Conservation (phyloP, 1,140 invertebrate species). For the Leucophenga varia region DNA sequence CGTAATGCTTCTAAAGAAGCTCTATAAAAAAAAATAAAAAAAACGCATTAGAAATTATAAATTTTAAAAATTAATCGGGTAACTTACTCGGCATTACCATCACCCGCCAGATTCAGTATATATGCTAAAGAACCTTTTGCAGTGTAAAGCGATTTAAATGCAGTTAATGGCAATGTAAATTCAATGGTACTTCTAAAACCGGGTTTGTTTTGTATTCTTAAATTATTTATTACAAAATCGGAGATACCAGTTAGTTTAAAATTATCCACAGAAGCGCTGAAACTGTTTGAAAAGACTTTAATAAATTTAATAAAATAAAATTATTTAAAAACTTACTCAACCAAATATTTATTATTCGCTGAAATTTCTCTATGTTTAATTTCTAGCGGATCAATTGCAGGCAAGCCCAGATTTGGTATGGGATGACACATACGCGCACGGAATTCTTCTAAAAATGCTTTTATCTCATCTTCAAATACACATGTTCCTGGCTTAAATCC, state of each 20-base stretch:
- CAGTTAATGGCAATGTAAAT: slow-evolving; percentile 33
- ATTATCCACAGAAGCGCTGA: slow-evolving; percentile 36
- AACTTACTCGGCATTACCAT: slow-evolving; percentile 44
- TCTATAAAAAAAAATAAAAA: slow-evolving; percentile 15
- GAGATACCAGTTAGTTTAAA: slow-evolving; percentile 39
- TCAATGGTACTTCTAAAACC: slow-evolving; percentile 22
- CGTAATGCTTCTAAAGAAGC: slow-evolving; percentile 21
- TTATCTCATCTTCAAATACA: slow-evolving; percentile 23
- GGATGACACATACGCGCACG: slow-evolving; percentile 45
- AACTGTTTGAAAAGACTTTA: slow-evolving; percentile 18
- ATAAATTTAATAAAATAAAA: background rate
- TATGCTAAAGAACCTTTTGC: slow-evolving; percentile 45
- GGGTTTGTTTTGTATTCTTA: slow-evolving; percentile 21
- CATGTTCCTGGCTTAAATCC: slow-evolving; percentile 23
- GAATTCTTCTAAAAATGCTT: slow-evolving; percentile 32
- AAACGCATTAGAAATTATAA: background rate
- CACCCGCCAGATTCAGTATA: slow-evolving; percentile 39
- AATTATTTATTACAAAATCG: slow-evolving; percentile 28
- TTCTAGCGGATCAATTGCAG: slow-evolving; percentile 39
- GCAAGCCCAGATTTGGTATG: slow-evolving; percentile 41
- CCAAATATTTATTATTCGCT: slow-evolving; percentile 38
- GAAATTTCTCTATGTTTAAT: slow-evolving; percentile 20
- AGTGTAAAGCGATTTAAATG: slow-evolving; percentile 38
- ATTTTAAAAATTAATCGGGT: background rate
- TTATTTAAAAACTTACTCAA: slow-evolving; percentile 30